Percentiles rank a stretch among this genome's conserved stretches.
Conservation (phyloP, 2,888 invertebrate species). For the Pegoplata infirma region DNA sequence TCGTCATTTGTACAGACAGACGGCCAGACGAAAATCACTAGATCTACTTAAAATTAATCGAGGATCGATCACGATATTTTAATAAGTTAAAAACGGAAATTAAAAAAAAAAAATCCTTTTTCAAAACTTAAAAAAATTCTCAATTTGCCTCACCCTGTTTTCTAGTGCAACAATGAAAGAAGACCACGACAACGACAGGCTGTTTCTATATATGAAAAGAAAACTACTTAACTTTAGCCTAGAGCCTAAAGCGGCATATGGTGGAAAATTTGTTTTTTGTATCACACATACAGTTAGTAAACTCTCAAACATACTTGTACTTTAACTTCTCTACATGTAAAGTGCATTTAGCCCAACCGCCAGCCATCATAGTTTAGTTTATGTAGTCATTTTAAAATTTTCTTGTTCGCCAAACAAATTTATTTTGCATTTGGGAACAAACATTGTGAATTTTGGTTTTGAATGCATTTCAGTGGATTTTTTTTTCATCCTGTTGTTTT, state of each 20-base stretch:
- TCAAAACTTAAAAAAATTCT: too few relatives aligned
- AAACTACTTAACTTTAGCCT: constrained; percentile 44
- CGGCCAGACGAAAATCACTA: too few relatives aligned
- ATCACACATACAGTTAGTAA: too few relatives aligned
- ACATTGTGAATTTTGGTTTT: constrained; percentile 36
- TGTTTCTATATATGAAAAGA: constrained; percentile 30
- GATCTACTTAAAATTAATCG: too few relatives aligned
- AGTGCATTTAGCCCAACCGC: constrained; percentile 37
- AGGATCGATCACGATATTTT: too few relatives aligned
- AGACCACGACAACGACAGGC: constrained; percentile 2
- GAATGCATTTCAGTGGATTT: constrained; percentile 15
- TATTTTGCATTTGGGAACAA: constrained; percentile 33
- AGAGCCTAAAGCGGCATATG: constrained; percentile 36
- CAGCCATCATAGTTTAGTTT: constrained; percentile 28
- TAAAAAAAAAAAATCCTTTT: too few relatives aligned
- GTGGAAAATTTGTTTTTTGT: not conserved
- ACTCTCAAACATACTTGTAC: not conserved
- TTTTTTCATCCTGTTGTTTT: too few relatives aligned
- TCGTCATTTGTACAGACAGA: too few relatives aligned
- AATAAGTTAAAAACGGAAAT: too few relatives aligned
- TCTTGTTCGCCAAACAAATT: constrained; percentile 22
- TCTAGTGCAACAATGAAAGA: not conserved
- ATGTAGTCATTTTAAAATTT: constrained; percentile 19
- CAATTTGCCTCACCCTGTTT: too few relatives aligned
- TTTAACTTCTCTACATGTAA: not conserved